phyloP scores from a whole-genome alignment of 2,888 invertebrate genomes.

The Galeopsomyia nigrocyanea region DNA sequence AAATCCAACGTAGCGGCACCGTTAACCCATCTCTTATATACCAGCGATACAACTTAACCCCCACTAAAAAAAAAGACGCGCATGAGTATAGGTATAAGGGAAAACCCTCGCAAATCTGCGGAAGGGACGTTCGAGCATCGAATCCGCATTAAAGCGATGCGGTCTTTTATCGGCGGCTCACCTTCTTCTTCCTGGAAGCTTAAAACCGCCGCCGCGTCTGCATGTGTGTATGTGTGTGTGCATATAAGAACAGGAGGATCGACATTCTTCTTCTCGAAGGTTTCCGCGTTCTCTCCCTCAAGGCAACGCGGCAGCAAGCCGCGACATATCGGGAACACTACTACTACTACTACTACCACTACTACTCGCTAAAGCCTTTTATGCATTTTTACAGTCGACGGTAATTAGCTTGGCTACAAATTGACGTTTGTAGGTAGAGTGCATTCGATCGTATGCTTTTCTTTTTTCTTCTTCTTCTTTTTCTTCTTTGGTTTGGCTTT shows the following conservation, averaged over 20 bases:
- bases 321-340: constrained; percentile 38
- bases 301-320: constrained; percentile 48
- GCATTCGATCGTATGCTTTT: too few species aligned
- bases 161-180: background rate
- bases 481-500: too few species aligned
- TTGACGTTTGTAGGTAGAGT: too few species aligned
- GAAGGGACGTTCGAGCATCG: constrained; percentile 34
- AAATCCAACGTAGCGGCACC: too few species aligned
- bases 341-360: constrained; percentile 7
- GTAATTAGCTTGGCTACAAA: too few species aligned
- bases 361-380: constrained; percentile 41
- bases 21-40: too few species aligned
- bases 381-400: constrained; percentile 39
- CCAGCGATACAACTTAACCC: too few species aligned
- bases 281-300: constrained; percentile 61
- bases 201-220: too few species aligned
- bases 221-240: too few species aligned
- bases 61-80: too few species aligned
- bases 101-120: constrained; percentile 5
- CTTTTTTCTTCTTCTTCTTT: too few species aligned
- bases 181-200: too few species aligned
- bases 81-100: background rate
- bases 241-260: constrained; percentile 46
- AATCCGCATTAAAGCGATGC: constrained; percentile 42
- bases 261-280: constrained; percentile 61